Evolutionary conservation across 2,797 vertebrate genomes (phyloP).

Genomic region (Acanthopagrus latus): DNA sequence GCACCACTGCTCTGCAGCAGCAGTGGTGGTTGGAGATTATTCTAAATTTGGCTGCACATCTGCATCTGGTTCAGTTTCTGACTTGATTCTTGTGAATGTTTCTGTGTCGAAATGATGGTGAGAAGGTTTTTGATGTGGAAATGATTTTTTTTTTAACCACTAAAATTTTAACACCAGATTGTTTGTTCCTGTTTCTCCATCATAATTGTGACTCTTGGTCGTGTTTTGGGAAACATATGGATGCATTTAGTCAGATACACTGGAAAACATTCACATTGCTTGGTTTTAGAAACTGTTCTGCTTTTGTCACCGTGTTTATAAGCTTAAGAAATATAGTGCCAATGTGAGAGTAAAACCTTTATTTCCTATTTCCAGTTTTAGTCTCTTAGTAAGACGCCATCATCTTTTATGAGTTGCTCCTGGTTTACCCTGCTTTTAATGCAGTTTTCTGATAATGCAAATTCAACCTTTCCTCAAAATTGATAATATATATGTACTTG

Average conservation of each 20-base stretch:
- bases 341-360: neutral
- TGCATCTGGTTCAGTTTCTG: conserved; percentile 20
- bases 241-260: neutral
- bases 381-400: too few relatives aligned
- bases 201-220: neutral
- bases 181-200: conserved; percentile 2
- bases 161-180: neutral
- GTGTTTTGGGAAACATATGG: conserved; percentile 7
- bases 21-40: conserved; percentile 5
- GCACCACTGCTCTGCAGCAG: neutral
- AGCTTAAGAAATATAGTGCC: neutral
- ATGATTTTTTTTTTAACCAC: neutral
- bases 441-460: neutral
- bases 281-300: neutral
- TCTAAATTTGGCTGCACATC: conserved; percentile 35
- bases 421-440: neutral
- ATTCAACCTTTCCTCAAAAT: neutral
- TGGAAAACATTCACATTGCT: neutral
- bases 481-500: too few relatives aligned
- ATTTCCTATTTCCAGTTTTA: neutral
- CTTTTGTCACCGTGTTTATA: neutral
- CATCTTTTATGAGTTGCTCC: too few relatives aligned
- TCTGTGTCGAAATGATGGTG: conserved; percentile 14
- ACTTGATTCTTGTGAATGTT: conserved; percentile 22
- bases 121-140: conserved; percentile 27